These are phyloP conservation scores for Phengaris alcon DNA, from an alignment of 2,888 invertebrate species.

Conservation along the genomic window DNA sequence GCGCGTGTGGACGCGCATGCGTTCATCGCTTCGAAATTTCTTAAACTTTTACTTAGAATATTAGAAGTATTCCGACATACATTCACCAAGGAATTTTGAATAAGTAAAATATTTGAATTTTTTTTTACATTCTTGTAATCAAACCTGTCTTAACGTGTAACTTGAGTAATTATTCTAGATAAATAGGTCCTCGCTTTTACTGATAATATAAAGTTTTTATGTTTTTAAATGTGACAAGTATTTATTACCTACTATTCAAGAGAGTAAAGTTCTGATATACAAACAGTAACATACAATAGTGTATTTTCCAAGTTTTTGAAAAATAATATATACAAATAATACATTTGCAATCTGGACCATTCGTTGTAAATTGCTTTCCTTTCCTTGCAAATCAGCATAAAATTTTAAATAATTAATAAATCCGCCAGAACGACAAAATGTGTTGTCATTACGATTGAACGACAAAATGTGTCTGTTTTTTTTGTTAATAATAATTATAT, in stretches of 20 bases:
- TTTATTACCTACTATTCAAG: neutral
- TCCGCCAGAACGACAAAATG: too few relatives aligned
- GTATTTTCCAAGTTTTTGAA: too few relatives aligned
- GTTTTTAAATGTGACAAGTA: neutral
- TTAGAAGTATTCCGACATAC: neutral
- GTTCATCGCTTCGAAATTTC: constrained; percentile 62
- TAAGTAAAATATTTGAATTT: neutral
- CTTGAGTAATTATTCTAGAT: neutral
- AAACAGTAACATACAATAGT: too few relatives aligned
- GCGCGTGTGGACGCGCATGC: constrained; percentile 76
- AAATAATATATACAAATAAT: too few relatives aligned
- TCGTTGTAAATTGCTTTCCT: too few relatives aligned
- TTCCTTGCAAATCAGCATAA: too few relatives aligned
- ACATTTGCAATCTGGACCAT: too few relatives aligned
- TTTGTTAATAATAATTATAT: too few relatives aligned
- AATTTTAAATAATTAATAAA: too few relatives aligned
- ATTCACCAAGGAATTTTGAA: constrained; percentile 5
- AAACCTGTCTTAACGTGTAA: constrained; percentile 3
- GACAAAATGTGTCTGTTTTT: too few relatives aligned
- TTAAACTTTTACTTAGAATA: constrained; percentile 48
- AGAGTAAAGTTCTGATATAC: too few relatives aligned
- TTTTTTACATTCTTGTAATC: neutral
- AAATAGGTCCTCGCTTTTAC: neutral
- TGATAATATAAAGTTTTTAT: neutral
- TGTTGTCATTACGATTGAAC: too few relatives aligned